Evolutionary conservation across 2,797 vertebrate species (phyloP).

Genomic region (Oceanodroma leucorhoa): DNA sequence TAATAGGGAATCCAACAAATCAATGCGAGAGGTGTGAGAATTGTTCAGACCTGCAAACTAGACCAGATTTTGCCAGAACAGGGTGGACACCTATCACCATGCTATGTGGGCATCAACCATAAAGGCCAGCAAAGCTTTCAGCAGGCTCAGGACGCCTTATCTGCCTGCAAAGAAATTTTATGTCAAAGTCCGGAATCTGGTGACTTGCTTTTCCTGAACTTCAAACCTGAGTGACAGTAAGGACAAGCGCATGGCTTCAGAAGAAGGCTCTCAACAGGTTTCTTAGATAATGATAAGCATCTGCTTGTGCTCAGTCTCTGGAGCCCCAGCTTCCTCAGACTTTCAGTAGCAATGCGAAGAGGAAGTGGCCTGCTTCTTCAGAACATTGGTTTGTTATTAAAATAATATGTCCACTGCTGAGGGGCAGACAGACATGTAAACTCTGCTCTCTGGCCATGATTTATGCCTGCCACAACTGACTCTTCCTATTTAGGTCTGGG

Average conservation of each 20-base stretch:
- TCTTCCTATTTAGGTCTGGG: not conserved
- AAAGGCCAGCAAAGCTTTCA: not conserved
- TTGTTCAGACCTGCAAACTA: not conserved
- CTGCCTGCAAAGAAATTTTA: not conserved
- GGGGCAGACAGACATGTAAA: not conserved
- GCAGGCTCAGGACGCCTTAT: not conserved
- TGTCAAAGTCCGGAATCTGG: not conserved
- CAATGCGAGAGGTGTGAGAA: not conserved
- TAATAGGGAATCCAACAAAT: not conserved
- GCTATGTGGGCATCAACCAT: not conserved
- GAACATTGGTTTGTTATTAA: not conserved
- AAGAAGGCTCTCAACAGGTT: not conserved
- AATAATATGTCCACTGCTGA: not conserved
- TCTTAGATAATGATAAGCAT: not conserved
- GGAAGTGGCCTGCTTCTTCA: constrained; percentile 5
- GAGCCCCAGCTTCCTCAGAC: not conserved
- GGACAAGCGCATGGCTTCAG: fast-evolving
- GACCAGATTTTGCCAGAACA: not conserved
- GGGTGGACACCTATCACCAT: not conserved
- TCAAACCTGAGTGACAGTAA: not conserved
- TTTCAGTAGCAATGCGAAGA: not conserved
- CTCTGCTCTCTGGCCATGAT: not conserved
- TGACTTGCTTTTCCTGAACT: not conserved
- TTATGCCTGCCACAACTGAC: not conserved
- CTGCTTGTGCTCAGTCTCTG: not conserved